Conservation (phyloP, 2,888 invertebrate genomes). For the Odontomyia ornata region DNA sequence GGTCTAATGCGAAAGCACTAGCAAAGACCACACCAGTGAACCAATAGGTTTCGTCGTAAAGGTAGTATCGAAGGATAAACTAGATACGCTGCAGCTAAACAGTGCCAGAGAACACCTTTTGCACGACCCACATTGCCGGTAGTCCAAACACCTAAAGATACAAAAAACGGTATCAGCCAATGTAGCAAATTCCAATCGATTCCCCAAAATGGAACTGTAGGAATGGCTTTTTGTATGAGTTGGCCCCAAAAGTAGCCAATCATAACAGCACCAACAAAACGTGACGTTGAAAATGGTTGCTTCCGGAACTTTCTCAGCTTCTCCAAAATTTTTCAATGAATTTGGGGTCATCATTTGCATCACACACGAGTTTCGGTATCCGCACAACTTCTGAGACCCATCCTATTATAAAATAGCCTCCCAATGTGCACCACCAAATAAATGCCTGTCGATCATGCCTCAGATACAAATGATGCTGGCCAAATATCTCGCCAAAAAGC, state of each 20-base stretch:
- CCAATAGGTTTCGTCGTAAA: constrained; percentile 79
- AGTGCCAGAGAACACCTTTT: constrained; percentile 75
- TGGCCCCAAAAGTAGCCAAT: constrained; percentile 85
- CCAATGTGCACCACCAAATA: constrained; percentile 87
- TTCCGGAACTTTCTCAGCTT: constrained; percentile 72
- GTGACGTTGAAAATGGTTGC: constrained; percentile 84
- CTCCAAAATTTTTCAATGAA: constrained; percentile 72
- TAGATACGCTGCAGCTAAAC: constrained; percentile 74
- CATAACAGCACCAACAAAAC: constrained; percentile 80
- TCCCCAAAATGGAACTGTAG: constrained; percentile 76
- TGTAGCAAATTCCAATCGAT: constrained; percentile 77
- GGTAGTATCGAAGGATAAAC: constrained; percentile 76
- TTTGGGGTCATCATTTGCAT: constrained; percentile 78
- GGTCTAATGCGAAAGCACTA: constrained; percentile 77
- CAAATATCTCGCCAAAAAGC: constrained; percentile 88
- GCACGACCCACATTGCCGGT: constrained; percentile 92
- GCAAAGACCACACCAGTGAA: constrained; percentile 73
- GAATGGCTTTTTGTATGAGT: constrained; percentile 78
- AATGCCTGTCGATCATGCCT: constrained; percentile 89
- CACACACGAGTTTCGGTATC: constrained; percentile 85
- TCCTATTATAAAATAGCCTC: constrained; percentile 83
- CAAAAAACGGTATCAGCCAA: constrained; percentile 75
- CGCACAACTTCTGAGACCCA: constrained; percentile 87
- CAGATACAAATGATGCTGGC: constrained; percentile 91
- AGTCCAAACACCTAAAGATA: constrained; percentile 85